Evolutionary conservation across 2,888 invertebrate species (phyloP), one percentile per base, ranked within the genome.

Genomic region (Synergus laeviventris): DNA sequence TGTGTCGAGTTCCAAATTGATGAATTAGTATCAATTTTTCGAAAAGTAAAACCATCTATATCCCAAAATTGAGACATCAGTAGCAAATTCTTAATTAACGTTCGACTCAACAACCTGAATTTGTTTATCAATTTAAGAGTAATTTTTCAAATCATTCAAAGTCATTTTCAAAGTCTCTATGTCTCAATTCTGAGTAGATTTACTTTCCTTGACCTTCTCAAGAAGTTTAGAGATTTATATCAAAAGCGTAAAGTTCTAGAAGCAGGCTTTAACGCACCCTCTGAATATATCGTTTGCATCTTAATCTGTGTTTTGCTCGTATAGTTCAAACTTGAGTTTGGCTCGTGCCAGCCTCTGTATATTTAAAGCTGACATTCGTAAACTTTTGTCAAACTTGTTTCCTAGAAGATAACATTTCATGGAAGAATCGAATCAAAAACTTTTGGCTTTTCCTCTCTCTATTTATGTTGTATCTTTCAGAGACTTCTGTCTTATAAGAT

Each of bases 361-460:
- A 70, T 70, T 70, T 70, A 70, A 70, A 70, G 21, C 64, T 64
- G 18, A 21, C 42, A 42, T 42, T 42, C 64, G 21, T 31, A 70
- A 45, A 70, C 31, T 70, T 54, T 49, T n/a, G 49, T 54, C 31
- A 49, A 70, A 70, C 70, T 70, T 54, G 49, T 70, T 70, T 36
- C 24, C 70, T 31, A 49, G n/a, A n/a, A 24, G 31, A 18, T 31
- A 66, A 21, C 24, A 66, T 45, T 66, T 14, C 45, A 24, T 16
- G 16, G 16, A 45, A 70, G 49, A 70, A 70, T 70, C 31, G 49
- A 70, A 54, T 70, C 49, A 70, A 70, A 59, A 70, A 54, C 70
- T 70, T 70, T n/a, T 36, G 49, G 45, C 49, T 49, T 54, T 54
- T 54, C n/a, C 70, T 70, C 45, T 70, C 49, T 70, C 11, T 49